These are phyloP conservation scores for Zaprionus kolodkinae DNA, from an alignment of 1,140 invertebrate genomes.

Conservation along the genomic window DNA sequence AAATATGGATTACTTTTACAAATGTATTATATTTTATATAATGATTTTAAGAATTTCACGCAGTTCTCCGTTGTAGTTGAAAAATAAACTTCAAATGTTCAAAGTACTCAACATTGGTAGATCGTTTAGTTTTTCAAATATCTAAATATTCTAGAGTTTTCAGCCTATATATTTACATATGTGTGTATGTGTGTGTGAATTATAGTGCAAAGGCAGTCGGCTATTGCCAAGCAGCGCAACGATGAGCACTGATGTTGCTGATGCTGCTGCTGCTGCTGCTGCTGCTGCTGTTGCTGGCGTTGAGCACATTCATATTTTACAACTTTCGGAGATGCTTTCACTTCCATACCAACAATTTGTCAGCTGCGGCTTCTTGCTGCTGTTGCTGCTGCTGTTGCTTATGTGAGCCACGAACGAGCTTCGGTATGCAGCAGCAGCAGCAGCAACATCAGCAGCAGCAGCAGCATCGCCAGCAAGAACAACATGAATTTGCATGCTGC, in stretches of 20 bases:
- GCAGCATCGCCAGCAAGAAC: neutral
- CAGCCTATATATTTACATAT: neutral
- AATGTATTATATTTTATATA: too few species aligned
- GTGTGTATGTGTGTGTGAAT: neutral
- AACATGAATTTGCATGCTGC: constrained; percentile 2
- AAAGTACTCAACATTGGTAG: too few species aligned
- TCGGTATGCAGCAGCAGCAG: neutral
- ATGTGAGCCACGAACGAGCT: constrained; percentile 7
- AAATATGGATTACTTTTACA: too few species aligned
- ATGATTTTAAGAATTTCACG: too few species aligned
- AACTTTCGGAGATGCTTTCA: constrained; percentile 78
- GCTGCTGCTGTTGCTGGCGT: constrained; percentile 30
- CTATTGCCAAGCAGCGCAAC: constrained; percentile 4
- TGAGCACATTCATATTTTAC: constrained; percentile 66
- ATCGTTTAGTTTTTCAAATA: too few species aligned
- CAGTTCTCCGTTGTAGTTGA: too few species aligned
- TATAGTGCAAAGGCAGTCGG: constrained; percentile 1
- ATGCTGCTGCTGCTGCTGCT: constrained; percentile 29
- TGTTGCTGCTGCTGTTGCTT: constrained; percentile 23
- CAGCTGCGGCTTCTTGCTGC: constrained; percentile 40
- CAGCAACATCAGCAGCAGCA: constrained; percentile 20
- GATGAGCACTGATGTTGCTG: constrained; percentile 12
- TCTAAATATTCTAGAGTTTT: too few species aligned
- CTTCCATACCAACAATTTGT: constrained; percentile 71
- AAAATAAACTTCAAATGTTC: too few species aligned